Percentiles rank a stretch among this genome's conserved stretches.
These are phyloP conservation scores for Eupithecia insigniata DNA, from an alignment of 2,888 invertebrate species.

Conservation along the genomic window DNA sequence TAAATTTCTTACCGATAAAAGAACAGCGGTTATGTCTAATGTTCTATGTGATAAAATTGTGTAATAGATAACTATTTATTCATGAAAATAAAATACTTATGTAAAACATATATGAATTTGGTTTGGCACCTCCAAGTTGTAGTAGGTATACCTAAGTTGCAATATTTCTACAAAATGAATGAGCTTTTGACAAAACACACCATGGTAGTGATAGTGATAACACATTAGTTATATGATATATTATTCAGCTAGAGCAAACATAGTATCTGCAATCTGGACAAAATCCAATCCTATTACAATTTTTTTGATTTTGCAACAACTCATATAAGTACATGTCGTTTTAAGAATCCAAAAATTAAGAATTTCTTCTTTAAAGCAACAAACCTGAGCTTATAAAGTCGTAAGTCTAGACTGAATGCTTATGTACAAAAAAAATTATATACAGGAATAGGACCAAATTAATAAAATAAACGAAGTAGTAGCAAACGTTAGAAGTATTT, in stretches of 20 bases:
- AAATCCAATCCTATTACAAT: neutral
- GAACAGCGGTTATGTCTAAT: neutral
- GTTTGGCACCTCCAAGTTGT: neutral
- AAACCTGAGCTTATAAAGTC: no score
- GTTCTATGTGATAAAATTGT: neutral
- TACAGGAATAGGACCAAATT: neutral
- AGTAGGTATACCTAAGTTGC: neutral
- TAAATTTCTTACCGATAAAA: neutral
- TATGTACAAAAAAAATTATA: no score
- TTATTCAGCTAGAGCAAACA: neutral
- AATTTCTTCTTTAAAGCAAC: no score
- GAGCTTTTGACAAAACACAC: neutral
- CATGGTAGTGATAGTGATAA: neutral
- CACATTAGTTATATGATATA: neutral
- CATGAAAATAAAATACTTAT: neutral
- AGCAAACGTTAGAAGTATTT: neutral
- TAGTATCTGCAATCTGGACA: neutral
- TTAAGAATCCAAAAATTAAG: no score
- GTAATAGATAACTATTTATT: constrained; percentile 1
- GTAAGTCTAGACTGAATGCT: no score
- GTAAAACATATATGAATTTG: neutral
- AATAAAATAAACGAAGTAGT: neutral
- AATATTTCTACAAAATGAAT: neutral
- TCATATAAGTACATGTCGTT: no score
- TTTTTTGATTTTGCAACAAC: no score